phyloP scores from a whole-genome alignment of 2,888 invertebrate species.

The Macrosoma leucophasiata region DNA sequence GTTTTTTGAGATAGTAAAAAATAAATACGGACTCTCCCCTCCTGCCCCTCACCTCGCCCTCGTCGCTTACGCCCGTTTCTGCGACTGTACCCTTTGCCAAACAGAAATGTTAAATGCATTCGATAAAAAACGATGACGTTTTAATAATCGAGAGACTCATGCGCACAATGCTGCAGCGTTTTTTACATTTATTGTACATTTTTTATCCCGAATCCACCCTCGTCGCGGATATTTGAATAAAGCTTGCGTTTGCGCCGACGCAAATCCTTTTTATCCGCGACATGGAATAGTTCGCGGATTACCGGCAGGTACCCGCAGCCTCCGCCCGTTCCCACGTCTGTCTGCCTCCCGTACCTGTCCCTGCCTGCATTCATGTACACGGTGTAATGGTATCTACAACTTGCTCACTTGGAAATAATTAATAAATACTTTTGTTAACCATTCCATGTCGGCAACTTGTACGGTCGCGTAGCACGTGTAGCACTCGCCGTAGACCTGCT shows the following conservation, averaged over 20 bases:
- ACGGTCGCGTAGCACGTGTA: no score
- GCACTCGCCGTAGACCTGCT: no score
- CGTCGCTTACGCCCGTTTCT: constrained; percentile 31
- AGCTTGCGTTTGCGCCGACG: constrained; percentile 25
- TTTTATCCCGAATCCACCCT: constrained; percentile 30
- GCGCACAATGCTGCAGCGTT: constrained; percentile 25
- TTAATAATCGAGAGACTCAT: constrained; percentile 42
- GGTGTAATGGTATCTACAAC: no score
- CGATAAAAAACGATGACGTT: constrained; percentile 44
- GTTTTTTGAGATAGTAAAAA: constrained; percentile 38
- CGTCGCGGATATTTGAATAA: constrained; percentile 37
- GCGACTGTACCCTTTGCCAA: constrained; percentile 42
- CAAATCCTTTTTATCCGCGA: constrained; percentile 39
- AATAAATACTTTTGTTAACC: no score
- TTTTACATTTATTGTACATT: constrained; percentile 18
- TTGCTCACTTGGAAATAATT: no score
- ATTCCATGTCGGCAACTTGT: no score
- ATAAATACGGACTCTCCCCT: constrained; percentile 26
- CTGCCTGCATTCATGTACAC: no score
- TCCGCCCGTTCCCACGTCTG: constrained; percentile 21
- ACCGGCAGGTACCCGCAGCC: constrained; percentile 32
- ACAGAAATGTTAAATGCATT: constrained; percentile 22
- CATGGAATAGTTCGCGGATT: constrained; percentile 19
- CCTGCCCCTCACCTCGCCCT: constrained; percentile 21
- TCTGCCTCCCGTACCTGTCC: no score